These are phyloP conservation scores for Ischnus inquisitorius DNA, from an alignment of 2,888 invertebrate genomes.

Conservation along the genomic window DNA sequence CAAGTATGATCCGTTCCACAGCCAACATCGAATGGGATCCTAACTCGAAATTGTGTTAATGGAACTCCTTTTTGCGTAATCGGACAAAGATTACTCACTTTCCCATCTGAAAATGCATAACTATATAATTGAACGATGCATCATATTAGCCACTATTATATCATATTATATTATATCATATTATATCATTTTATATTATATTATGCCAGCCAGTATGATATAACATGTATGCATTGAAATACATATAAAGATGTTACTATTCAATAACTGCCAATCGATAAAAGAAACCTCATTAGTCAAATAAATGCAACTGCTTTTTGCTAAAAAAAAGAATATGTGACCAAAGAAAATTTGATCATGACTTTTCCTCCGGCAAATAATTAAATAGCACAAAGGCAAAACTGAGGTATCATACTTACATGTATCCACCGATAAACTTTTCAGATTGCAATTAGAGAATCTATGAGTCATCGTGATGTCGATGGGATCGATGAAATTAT, in stretches of 20 bases:
- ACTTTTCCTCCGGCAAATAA: neutral
- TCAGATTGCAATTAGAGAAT: neutral
- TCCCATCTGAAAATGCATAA: conserved; percentile 27
- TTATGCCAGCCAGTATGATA: no score
- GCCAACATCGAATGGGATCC: conserved; percentile 76
- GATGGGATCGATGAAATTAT: conserved; percentile 77
- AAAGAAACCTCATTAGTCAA: no score
- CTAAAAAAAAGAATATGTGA: no score
- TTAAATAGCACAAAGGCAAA: neutral
- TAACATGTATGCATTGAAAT: no score
- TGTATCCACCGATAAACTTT: neutral
- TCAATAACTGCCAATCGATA: no score
- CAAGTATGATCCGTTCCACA: conserved; percentile 78
- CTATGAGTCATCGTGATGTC: conserved; percentile 69
- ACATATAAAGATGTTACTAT: no score
- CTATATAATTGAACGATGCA: neutral
- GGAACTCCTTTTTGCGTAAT: conserved; percentile 70
- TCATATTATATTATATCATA: no score
- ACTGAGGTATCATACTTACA: neutral
- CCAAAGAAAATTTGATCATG: no score
- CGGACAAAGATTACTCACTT: conserved; percentile 72
- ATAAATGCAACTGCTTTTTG: no score
- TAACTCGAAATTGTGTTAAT: conserved; percentile 59
- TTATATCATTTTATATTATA: no score
- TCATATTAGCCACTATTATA: no score